These are phyloP conservation scores for Poecile atricapillus DNA, from an alignment of 2,113 vertebrate genomes.

Conservation along the genomic window DNA sequence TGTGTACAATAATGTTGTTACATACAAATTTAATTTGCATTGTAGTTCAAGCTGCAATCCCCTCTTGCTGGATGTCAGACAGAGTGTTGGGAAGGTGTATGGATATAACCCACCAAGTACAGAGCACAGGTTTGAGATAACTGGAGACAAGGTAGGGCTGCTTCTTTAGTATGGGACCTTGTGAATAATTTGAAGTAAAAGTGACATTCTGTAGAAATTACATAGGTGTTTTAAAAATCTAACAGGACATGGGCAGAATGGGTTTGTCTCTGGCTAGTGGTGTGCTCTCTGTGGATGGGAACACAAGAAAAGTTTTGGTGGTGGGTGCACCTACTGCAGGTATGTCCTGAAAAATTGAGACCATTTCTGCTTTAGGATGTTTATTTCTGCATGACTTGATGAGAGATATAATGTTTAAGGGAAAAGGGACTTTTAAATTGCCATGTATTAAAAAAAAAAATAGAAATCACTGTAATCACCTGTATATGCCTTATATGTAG, in stretches of 20 bases:
- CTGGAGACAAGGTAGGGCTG: conserved; percentile 67
- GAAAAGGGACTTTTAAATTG: neutral
- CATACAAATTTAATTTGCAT: neutral
- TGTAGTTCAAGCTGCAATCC: neutral
- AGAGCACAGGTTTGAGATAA: conserved; percentile 36
- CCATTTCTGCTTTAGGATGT: neutral
- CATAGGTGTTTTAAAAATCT: neutral
- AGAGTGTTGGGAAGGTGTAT: conserved; percentile 68
- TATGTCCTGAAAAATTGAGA: conserved; percentile 20
- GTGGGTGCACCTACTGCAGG: conserved; percentile 73
- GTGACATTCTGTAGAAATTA: neutral
- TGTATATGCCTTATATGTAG: neutral
- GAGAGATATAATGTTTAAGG: neutral
- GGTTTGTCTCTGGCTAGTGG: conserved; percentile 76
- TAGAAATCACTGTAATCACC: neutral
- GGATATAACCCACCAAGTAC: conserved; percentile 63
- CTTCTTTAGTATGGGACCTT: neutral
- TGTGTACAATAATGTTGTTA: neutral
- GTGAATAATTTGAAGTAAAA: neutral
- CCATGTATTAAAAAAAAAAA: neutral
- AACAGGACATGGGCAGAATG: conserved; percentile 70
- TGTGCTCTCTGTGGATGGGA: conserved; percentile 62
- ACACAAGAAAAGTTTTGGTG: conserved; percentile 59
- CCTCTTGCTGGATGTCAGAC: neutral
- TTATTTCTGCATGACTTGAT: neutral